phyloP scores from a whole-genome alignment of 2,797 vertebrate species.

The Vultur gryphus region DNA sequence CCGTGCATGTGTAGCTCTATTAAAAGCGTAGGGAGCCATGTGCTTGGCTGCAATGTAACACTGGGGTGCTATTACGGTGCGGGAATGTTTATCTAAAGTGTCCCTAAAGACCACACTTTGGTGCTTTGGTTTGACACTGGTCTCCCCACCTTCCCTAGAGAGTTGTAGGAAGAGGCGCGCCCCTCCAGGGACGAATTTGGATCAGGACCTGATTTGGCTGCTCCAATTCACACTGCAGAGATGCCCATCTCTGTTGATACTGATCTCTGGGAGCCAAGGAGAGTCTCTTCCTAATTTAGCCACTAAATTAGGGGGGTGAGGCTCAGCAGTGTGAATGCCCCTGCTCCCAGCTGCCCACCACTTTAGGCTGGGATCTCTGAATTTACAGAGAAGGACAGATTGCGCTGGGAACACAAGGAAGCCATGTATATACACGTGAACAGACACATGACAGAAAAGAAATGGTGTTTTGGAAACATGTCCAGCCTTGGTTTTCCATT shows the following conservation, averaged over 20 bases:
- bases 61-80: accelerated
- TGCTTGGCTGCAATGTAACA: not conserved
- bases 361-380: not conserved
- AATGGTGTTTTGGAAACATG: not conserved
- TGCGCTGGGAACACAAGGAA: not conserved
- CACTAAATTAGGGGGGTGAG: not conserved
- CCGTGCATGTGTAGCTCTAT: not conserved
- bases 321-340: not conserved
- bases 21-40: not conserved
- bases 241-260: not conserved
- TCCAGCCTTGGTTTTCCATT: not conserved
- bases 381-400: not conserved
- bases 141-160: not conserved
- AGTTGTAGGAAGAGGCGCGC: not conserved
- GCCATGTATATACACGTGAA: not conserved
- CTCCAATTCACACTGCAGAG: not conserved
- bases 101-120: not conserved
- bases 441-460: not conserved
- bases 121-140: not conserved
- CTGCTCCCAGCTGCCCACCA: accelerated
- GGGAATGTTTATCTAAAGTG: not conserved
- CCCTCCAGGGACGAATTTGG: not conserved
- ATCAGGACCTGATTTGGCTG: not conserved
- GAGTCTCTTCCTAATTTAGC: not conserved
- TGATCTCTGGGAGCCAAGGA: not conserved